phyloP scores from a whole-genome alignment of 2,113 vertebrate species.

The Silurus asotus region DNA sequence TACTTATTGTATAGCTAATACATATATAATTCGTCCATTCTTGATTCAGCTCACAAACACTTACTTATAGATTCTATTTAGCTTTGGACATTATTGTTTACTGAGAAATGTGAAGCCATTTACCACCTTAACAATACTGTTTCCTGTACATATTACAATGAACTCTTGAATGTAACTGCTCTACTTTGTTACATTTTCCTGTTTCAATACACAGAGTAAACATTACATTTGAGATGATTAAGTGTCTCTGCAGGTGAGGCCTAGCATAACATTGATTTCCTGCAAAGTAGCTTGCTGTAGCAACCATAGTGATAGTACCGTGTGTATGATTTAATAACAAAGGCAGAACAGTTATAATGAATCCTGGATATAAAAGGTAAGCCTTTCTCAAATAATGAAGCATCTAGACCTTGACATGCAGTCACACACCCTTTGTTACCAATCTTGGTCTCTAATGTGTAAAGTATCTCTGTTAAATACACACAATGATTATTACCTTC shows the following conservation, averaged over 20 bases:
- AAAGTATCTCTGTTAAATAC: background rate
- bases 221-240: too few species aligned
- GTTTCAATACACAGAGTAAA: background rate
- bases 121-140: too few species aligned
- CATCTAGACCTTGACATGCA: background rate
- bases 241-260: background rate
- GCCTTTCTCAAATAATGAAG: background rate
- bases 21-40: background rate
- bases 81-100: too few species aligned
- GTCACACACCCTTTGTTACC: background rate
- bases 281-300: background rate
- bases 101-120: too few species aligned
- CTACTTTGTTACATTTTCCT: background rate
- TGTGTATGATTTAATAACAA: background rate
- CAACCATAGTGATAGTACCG: background rate
- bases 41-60: background rate
- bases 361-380: background rate
- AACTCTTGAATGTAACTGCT: background rate
- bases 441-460: background rate
- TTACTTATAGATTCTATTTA: background rate
- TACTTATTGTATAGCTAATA: background rate
- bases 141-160: too few species aligned
- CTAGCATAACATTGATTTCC: background rate
- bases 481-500: conserved; percentile 59
- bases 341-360: background rate